phyloP scores from a whole-genome alignment of 2,113 vertebrate species.

The Festucalex cinctus region DNA sequence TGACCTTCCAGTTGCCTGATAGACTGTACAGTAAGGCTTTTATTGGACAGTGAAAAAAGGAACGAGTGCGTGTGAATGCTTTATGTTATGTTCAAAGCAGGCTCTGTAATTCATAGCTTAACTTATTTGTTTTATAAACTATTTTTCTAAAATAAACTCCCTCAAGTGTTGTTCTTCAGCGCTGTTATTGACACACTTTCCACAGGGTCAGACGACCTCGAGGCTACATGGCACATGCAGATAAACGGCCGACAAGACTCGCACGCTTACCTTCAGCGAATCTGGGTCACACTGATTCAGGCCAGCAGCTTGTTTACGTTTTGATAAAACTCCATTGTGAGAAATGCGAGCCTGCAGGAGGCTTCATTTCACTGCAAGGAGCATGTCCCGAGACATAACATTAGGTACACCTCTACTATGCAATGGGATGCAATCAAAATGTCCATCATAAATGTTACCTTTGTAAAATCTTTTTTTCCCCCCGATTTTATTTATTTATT shows the following conservation, averaged over 20 bases:
- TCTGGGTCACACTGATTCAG: neutral
- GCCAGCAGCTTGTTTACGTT: neutral
- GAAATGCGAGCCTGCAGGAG: neutral
- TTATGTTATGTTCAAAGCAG: conserved; percentile 31
- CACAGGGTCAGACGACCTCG: neutral
- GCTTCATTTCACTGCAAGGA: neutral
- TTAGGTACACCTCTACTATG: neutral
- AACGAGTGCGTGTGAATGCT: conserved; percentile 14
- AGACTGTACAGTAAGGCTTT: conserved; percentile 20
- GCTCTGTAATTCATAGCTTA: conserved; percentile 55
- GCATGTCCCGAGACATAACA: neutral
- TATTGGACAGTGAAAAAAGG: conserved; percentile 12
- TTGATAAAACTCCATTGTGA: neutral
- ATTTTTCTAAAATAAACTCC: conserved; percentile 58
- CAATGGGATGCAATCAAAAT: neutral
- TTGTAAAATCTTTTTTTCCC: no score
- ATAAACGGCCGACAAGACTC: conserved; percentile 1
- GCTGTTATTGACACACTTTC: conserved; percentile 27
- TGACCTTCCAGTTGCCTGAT: conserved; percentile 10
- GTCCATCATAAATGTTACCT: neutral
- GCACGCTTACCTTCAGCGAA: neutral
- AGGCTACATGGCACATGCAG: neutral
- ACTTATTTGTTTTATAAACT: conserved; percentile 71
- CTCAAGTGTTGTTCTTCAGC: conserved; percentile 13
- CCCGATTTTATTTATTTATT: no score